Evolutionary conservation across 2,113 vertebrate species (phyloP).

Genomic region (Caretta caretta): DNA sequence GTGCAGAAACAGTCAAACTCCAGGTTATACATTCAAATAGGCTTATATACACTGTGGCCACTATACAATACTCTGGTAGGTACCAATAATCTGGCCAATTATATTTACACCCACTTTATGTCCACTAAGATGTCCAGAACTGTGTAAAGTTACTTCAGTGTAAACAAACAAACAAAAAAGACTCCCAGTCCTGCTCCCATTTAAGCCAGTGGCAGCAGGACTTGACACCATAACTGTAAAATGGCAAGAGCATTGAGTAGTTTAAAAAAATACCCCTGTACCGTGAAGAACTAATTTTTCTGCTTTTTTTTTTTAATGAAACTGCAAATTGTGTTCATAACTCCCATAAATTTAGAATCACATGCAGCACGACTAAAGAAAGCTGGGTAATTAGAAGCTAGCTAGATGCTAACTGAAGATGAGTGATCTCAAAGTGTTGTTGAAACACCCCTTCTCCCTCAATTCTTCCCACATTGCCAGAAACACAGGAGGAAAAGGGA

Average conservation of each 20-base stretch:
- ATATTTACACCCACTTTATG: background rate
- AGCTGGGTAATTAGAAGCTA: background rate
- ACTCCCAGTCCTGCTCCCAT: background rate
- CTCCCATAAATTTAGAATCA: background rate
- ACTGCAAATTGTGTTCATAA: background rate
- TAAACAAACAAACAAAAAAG: background rate
- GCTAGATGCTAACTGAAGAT: background rate
- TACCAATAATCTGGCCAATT: background rate
- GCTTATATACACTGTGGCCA: background rate
- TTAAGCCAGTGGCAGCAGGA: background rate
- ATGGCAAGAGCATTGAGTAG: background rate
- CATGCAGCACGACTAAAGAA: background rate
- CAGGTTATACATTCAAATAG: background rate
- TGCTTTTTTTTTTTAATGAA: background rate
- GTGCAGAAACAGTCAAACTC: background rate
- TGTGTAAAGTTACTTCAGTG: background rate
- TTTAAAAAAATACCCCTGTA: background rate
- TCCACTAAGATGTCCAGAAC: rapidly evolving
- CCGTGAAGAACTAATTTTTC: background rate
- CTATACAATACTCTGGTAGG: background rate
- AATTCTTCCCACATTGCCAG: background rate
- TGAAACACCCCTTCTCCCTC: background rate
- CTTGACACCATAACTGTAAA: background rate
- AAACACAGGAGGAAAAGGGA: background rate
- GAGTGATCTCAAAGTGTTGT: background rate